phyloP scores from a whole-genome alignment of 1,140 invertebrate species.

The Neomicropteryx cornuta region DNA sequence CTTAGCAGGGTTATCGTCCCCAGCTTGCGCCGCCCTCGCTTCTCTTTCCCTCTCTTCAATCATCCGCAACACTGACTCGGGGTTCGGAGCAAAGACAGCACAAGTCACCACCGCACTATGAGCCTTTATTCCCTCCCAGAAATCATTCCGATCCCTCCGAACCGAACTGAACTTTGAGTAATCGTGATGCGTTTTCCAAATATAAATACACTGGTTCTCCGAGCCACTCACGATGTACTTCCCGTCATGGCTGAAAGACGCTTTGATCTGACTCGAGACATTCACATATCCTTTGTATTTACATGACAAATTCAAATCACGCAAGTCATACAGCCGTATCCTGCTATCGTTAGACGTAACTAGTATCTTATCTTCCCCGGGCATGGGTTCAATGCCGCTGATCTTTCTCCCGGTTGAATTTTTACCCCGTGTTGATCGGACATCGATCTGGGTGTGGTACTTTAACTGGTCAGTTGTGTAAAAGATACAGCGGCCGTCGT shows the following conservation, averaged over 20 bases:
- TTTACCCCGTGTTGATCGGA: slow-evolving; percentile 86
- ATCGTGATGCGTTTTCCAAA: slow-evolving; percentile 95
- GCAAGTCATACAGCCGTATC: slow-evolving; percentile 91
- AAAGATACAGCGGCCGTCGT: slow-evolving; percentile 96
- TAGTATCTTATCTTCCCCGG: slow-evolving; percentile 91
- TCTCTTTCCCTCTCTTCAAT: slow-evolving; percentile 49
- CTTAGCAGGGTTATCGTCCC: too few relatives aligned
- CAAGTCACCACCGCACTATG: slow-evolving; percentile 95
- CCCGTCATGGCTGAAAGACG: slow-evolving; percentile 91
- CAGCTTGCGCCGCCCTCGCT: slow-evolving; percentile 26
- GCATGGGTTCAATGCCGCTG: slow-evolving; percentile 94
- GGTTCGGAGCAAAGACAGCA: slow-evolving; percentile 94
- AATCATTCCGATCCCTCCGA: slow-evolving; percentile 88
- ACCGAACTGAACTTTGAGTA: slow-evolving; percentile 93
- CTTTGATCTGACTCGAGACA: slow-evolving; percentile 94
- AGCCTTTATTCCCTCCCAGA: slow-evolving; percentile 96
- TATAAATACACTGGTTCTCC: slow-evolving; percentile 95
- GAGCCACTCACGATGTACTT: slow-evolving; percentile 96
- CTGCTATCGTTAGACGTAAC: slow-evolving; percentile 98
- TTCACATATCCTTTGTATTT: slow-evolving; percentile 95
- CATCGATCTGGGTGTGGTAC: slow-evolving; percentile 96
- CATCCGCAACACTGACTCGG: slow-evolving; percentile 77
- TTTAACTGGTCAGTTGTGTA: slow-evolving; percentile 97
- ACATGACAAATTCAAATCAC: slow-evolving; percentile 90
- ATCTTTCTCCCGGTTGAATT: slow-evolving; percentile 93